Evolutionary conservation across 2,888 invertebrate genomes (phyloP).

Genomic region (Hemicrepidius hirtus): DNA sequence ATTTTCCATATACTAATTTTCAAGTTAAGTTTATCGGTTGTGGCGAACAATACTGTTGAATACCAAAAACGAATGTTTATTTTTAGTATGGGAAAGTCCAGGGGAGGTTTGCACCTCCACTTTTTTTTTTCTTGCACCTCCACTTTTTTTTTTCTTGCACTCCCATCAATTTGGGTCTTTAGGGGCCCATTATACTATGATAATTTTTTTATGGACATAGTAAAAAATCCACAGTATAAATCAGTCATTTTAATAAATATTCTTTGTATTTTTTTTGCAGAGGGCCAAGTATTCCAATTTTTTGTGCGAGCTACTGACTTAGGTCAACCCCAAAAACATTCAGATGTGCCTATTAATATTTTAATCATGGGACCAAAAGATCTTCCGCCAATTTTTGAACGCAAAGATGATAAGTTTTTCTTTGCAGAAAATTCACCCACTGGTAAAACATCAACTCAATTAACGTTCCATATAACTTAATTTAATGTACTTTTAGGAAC

Average conservation of each 20-base stretch:
- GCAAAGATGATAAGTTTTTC: conserved; percentile 85
- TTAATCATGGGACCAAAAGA: conserved; percentile 83
- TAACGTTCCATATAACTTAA: not conserved
- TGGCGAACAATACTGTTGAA: too few relatives aligned
- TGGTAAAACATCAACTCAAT: conserved; percentile 68
- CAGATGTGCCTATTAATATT: conserved; percentile 88
- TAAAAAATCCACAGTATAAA: too few relatives aligned
- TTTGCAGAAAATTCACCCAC: conserved; percentile 85
- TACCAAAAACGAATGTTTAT: too few relatives aligned
- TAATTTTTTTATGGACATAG: too few relatives aligned
- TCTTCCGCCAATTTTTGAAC: conserved; percentile 83
- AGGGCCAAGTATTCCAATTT: conserved; percentile 88
- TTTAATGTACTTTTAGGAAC: conserved; percentile 73
- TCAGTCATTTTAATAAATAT: not conserved
- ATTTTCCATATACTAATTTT: too few relatives aligned
- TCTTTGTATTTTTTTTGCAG: conserved; percentile 71
- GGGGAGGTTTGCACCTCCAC: too few relatives aligned
- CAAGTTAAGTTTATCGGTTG: too few relatives aligned
- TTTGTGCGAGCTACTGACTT: conserved; percentile 92
- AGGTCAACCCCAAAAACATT: conserved; percentile 84
- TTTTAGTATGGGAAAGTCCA: too few relatives aligned
- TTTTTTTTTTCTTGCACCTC: too few relatives aligned
- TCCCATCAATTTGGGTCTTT: too few relatives aligned
- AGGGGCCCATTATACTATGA: too few relatives aligned
- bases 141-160: too few relatives aligned